Evolutionary conservation across 2,113 vertebrate genomes (phyloP).

Genomic region (Ochotona princeps): DNA sequence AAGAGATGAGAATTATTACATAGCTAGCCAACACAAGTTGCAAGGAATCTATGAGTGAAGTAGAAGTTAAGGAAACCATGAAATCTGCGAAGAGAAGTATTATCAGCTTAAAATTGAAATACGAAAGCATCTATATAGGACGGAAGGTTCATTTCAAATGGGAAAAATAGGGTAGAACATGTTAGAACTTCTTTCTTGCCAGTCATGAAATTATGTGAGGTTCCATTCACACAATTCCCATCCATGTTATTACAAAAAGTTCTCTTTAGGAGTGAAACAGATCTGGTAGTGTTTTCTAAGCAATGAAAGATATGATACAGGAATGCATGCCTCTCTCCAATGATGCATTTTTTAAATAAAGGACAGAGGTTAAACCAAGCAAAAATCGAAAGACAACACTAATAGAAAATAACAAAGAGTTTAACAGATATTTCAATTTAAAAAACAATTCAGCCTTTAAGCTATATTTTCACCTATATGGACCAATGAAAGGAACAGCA

Average conservation of each 20-base stretch:
- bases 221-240: conserved; percentile 68
- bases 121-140: background rate
- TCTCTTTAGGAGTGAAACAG: conserved; percentile 67
- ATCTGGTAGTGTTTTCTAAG: conserved; percentile 50
- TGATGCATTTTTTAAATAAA: conserved; percentile 62
- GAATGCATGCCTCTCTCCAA: background rate
- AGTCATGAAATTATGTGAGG: conserved; percentile 65
- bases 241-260: conserved; percentile 69
- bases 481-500: background rate
- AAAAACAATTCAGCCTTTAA: background rate
- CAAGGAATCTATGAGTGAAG: conserved; percentile 21
- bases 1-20: conserved; percentile 15
- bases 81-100: conserved; percentile 56
- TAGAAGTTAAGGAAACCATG: background rate
- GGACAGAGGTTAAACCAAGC: conserved; percentile 61
- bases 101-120: conserved; percentile 59
- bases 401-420: background rate
- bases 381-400: background rate
- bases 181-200: conserved; percentile 47
- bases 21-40: conserved; percentile 16
- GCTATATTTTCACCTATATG: background rate
- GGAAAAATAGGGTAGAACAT: conserved; percentile 50
- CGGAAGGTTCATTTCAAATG: conserved; percentile 45
- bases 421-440: conserved; percentile 28
- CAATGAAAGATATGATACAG: conserved; percentile 54